phyloP scores from a whole-genome alignment of 2,888 invertebrate genomes.

The Dynastes maya region DNA sequence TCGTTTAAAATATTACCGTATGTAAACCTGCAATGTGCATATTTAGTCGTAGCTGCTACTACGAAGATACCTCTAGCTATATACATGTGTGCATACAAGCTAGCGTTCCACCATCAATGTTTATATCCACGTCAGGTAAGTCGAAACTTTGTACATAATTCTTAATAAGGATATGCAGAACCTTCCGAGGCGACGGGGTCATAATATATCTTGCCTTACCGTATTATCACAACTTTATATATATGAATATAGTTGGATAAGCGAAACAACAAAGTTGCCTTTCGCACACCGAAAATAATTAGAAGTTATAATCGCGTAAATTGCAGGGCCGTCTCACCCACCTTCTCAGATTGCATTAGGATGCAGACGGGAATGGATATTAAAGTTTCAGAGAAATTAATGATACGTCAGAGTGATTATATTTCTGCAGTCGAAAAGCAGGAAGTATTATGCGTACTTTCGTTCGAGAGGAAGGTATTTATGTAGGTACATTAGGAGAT shows the following conservation, averaged over 20 bases:
- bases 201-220: conserved; percentile 35
- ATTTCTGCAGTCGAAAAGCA: background rate
- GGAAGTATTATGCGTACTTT: too few relatives aligned
- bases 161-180: conserved; percentile 49
- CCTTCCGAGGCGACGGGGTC: conserved; percentile 29
- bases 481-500: too few relatives aligned
- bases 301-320: conserved; percentile 28
- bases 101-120: conserved; percentile 28
- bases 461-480: too few relatives aligned
- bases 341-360: conserved; percentile 3
- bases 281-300: conserved; percentile 24
- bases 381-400: background rate
- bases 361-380: background rate
- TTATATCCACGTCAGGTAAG: conserved; percentile 41
- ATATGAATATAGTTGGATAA: conserved; percentile 41
- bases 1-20: too few relatives aligned
- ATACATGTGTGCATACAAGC: too few relatives aligned
- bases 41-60: too few relatives aligned
- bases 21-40: too few relatives aligned
- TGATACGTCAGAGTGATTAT: background rate
- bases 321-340: background rate
- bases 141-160: conserved; percentile 49
- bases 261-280: conserved; percentile 29
- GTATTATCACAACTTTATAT: conserved; percentile 39
- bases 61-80: too few relatives aligned